phyloP scores from a whole-genome alignment of 2,113 vertebrate species.

The Sigmodon hispidus region DNA sequence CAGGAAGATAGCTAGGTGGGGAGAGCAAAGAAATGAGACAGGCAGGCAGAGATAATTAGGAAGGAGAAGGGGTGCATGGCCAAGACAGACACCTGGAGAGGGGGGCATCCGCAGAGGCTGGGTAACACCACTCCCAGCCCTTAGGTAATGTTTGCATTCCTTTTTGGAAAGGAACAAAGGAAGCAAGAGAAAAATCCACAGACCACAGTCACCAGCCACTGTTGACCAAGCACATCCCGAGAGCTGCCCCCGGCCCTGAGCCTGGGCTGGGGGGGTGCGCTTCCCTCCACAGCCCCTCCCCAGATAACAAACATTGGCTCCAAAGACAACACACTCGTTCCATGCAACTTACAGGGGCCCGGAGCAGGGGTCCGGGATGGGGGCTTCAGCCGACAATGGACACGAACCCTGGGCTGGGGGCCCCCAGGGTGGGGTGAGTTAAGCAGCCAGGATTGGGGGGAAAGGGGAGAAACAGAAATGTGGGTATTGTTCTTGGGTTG shows the following conservation, averaged over 20 bases:
- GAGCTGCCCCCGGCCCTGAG: slow-evolving; percentile 75
- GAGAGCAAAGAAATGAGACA: neutral
- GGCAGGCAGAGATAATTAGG: slow-evolving; percentile 36
- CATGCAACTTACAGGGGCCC: slow-evolving; percentile 84
- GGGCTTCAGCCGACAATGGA: slow-evolving; percentile 82
- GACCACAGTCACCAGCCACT: slow-evolving; percentile 76
- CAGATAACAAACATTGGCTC: slow-evolving; percentile 76
- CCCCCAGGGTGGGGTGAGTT: slow-evolving; percentile 74
- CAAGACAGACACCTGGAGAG: slow-evolving; percentile 44
- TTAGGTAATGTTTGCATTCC: slow-evolving; percentile 23
- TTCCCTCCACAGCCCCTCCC: slow-evolving; percentile 78
- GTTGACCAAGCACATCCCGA: slow-evolving; percentile 79
- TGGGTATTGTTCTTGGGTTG: slow-evolving; percentile 79
- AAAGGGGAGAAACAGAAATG: slow-evolving; percentile 78
- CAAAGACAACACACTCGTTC: slow-evolving; percentile 84
- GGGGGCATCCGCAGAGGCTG: neutral
- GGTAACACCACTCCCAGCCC: slow-evolving; percentile 1
- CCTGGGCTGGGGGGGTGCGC: slow-evolving; percentile 65
- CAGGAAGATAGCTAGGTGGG: neutral
- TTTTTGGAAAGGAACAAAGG: slow-evolving; percentile 68
- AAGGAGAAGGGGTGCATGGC: neutral
- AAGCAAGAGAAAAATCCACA: slow-evolving; percentile 70
- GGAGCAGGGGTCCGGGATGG: slow-evolving; percentile 82
- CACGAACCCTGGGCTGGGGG: slow-evolving; percentile 81
- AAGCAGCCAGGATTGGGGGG: slow-evolving; percentile 79